phyloP scores from a whole-genome alignment of 1,140 invertebrate species.

The Drosophila bipectinata region DNA sequence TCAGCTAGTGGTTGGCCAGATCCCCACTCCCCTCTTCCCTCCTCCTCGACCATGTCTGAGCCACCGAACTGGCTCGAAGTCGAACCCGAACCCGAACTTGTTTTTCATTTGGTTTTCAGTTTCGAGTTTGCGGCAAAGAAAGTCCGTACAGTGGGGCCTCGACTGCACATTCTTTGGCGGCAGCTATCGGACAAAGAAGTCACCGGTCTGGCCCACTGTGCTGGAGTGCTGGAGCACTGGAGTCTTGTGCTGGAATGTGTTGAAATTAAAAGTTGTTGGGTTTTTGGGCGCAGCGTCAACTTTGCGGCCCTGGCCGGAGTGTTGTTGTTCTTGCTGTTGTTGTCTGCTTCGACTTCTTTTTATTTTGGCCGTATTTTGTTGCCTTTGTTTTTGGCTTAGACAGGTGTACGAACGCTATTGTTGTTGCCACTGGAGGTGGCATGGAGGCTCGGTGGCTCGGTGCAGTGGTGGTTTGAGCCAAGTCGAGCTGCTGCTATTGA shows the following conservation, averaged over 20 bases:
- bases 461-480: not conserved
- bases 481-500: conserved; percentile 56
- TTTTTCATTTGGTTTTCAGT: conserved; percentile 25
- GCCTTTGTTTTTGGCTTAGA: conserved; percentile 58
- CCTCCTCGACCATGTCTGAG: not conserved
- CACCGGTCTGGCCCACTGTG: conserved; percentile 9
- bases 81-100: conserved; percentile 57
- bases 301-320: conserved; percentile 61
- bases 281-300: conserved; percentile 70
- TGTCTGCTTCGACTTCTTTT: conserved; percentile 32
- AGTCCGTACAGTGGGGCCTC: conserved; percentile 46
- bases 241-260: conserved; percentile 74
- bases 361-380: not conserved
- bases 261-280: conserved; percentile 81
- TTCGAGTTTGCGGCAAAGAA: conserved; percentile 58
- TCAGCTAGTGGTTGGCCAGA: conserved; percentile 24
- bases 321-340: conserved; percentile 36
- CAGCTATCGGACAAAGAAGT: not conserved
- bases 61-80: conserved; percentile 28
- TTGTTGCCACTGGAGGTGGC: conserved; percentile 28
- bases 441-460: not conserved
- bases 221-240: conserved; percentile 3
- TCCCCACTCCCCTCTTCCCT: conserved; percentile 1
- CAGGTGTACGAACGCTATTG: conserved; percentile 62
- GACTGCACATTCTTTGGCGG: not conserved